These are phyloP conservation scores for Cryptoprocta ferox DNA, from an alignment of 2,797 vertebrate genomes.

Conservation along the genomic window DNA sequence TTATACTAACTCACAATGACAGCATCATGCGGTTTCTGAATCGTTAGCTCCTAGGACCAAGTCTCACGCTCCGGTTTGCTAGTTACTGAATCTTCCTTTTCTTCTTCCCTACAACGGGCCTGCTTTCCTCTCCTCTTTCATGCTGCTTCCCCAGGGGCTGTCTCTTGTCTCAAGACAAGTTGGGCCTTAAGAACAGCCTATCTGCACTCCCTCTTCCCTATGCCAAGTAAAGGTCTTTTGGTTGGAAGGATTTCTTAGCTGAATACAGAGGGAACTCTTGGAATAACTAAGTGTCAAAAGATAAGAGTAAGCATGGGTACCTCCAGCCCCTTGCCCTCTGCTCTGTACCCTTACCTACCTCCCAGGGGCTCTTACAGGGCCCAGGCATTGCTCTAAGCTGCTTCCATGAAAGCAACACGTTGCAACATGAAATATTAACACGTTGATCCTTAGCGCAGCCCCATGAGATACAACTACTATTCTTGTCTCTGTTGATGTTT, in stretches of 20 bases:
- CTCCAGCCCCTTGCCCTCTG: rapidly evolving
- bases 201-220: rapidly evolving
- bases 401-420: too few species aligned
- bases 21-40: rapidly evolving
- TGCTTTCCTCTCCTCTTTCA: not conserved
- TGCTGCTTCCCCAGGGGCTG: not conserved
- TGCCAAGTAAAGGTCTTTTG: not conserved
- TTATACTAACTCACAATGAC: rapidly evolving
- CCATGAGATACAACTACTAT: rapidly evolving
- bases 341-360: rapidly evolving
- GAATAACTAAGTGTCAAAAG: not conserved
- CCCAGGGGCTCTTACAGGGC: rapidly evolving
- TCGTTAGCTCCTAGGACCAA: rapidly evolving
- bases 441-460: rapidly evolving
- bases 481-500: not conserved
- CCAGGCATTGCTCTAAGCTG: rapidly evolving
- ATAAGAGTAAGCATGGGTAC: rapidly evolving
- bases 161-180: not conserved
- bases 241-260: not conserved
- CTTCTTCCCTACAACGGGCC: not conserved
- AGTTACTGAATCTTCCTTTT: rapidly evolving
- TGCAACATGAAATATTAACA: too few species aligned
- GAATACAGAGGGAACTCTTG: rapidly evolving
- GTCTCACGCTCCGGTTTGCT: rapidly evolving
- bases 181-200: rapidly evolving